These are phyloP conservation scores for Tetramorium parvispinum DNA, from an alignment of 1,140 invertebrate species.

Conservation along the genomic window DNA sequence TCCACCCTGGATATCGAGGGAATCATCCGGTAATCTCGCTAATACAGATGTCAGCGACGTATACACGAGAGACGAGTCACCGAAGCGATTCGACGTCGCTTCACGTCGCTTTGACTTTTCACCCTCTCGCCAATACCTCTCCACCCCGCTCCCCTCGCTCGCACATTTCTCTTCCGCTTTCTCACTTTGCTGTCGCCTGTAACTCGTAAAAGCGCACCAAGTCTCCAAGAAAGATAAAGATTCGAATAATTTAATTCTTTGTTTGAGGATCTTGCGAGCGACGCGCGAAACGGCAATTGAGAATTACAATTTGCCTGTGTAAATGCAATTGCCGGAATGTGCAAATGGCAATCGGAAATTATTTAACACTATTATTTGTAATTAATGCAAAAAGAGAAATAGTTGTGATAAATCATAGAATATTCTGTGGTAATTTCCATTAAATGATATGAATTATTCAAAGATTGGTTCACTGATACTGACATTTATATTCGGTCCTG, in stretches of 20 bases:
- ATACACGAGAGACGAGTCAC: conserved; percentile 27
- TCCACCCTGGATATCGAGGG: conserved; percentile 4
- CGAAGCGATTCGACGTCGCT: conserved; percentile 45
- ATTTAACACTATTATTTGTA: conserved; percentile 36
- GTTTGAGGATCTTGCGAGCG: not conserved
- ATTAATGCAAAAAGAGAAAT: conserved; percentile 46
- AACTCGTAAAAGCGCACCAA: not conserved
- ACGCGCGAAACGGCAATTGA: not conserved
- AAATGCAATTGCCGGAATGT: conserved; percentile 11
- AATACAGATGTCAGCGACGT: conserved; percentile 79
- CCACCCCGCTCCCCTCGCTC: not conserved
- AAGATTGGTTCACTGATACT: conserved; percentile 31
- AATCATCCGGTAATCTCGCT: conserved; percentile 76
- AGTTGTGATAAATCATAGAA: conserved; percentile 32
- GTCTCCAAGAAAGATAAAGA: not conserved
- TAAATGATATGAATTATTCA: conserved; percentile 52
- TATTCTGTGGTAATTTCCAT: conserved; percentile 31
- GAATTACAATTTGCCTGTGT: not conserved
- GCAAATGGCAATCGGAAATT: conserved; percentile 36
- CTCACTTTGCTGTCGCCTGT: not conserved
- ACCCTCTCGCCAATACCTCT: not conserved
- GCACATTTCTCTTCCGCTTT: conserved; percentile 25
- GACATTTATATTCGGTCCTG: conserved; percentile 11
- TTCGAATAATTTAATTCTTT: not conserved
- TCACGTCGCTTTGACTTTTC: conserved; percentile 51